These are phyloP conservation scores for Alcis repandata DNA, from an alignment of 2,888 invertebrate species.

Conservation along the genomic window DNA sequence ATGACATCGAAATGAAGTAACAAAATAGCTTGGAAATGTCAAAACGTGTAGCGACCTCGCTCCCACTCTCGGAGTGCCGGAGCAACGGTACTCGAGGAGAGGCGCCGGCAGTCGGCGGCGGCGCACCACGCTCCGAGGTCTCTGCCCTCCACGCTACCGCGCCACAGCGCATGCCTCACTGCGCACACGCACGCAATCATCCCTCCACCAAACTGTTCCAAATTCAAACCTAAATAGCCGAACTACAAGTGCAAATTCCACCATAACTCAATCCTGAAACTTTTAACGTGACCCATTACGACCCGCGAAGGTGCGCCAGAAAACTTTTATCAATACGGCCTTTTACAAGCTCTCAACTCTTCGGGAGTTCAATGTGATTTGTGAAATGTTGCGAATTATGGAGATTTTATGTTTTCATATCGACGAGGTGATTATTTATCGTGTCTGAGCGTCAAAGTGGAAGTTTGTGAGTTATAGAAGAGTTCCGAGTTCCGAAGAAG, in stretches of 20 bases:
- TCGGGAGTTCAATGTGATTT: conserved; percentile 69
- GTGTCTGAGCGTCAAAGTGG: conserved; percentile 66
- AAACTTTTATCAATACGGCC: conserved; percentile 65
- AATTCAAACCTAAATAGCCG: conserved; percentile 42
- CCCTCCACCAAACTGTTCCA: conserved; percentile 39
- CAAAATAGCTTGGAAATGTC: conserved; percentile 81
- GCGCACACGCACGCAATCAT: conserved; percentile 58
- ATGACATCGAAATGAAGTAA: conserved; percentile 68
- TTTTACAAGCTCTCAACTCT: conserved; percentile 61
- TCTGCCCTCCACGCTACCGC: conserved; percentile 69
- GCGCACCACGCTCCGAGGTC: conserved; percentile 75
- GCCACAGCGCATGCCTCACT: conserved; percentile 62
- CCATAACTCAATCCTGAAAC: conserved; percentile 42
- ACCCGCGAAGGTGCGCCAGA: conserved; percentile 54
- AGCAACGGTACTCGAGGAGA: conserved; percentile 78
- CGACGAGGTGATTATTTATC: conserved; percentile 69
- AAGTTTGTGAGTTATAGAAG: conserved; percentile 64
- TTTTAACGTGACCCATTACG: conserved; percentile 59
- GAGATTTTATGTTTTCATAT: conserved; percentile 67
- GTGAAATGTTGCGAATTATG: conserved; percentile 77
- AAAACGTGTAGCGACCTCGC: conserved; percentile 75
- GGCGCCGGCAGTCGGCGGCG: conserved; percentile 68
- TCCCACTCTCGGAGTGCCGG: conserved; percentile 67
- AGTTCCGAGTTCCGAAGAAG: conserved; percentile 48
- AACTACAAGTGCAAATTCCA: conserved; percentile 39